phyloP scores from a whole-genome alignment of 2,888 invertebrate species.

The Lithodes maja region DNA sequence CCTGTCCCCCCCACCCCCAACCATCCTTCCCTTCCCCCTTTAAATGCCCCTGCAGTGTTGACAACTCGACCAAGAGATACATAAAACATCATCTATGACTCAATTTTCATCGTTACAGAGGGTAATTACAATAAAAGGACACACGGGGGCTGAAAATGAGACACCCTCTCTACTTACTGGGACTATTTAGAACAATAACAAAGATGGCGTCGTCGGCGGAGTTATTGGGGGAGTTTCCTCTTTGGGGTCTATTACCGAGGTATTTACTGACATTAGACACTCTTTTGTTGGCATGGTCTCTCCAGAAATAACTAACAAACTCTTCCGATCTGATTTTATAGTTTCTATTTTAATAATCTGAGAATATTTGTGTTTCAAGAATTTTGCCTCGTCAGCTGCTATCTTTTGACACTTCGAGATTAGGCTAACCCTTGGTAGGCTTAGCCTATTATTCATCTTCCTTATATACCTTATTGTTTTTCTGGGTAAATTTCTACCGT shows the following conservation, averaged over 20 bases:
- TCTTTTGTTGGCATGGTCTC: neutral
- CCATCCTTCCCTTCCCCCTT: too few species aligned
- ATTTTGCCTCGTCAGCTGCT: neutral
- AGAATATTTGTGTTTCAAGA: neutral
- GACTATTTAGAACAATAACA: conserved; percentile 60
- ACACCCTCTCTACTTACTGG: conserved; percentile 9
- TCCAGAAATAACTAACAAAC: neutral
- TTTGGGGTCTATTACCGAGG: conserved; percentile 56
- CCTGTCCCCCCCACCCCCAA: too few species aligned
- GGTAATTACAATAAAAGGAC: neutral
- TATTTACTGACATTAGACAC: neutral
- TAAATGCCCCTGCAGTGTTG: too few species aligned
- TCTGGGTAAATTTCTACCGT: too few species aligned
- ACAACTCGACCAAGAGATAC: too few species aligned
- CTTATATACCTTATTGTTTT: too few species aligned
- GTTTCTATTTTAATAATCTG: neutral
- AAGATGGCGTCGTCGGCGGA: conserved; percentile 63
- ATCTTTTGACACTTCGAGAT: neutral
- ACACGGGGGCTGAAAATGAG: neutral
- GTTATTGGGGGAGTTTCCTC: conserved; percentile 54
- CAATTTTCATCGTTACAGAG: too few species aligned
- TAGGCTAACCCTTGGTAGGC: too few species aligned
- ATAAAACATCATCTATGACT: too few species aligned
- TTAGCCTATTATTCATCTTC: too few species aligned
- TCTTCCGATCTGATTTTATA: neutral